Conservation (phyloP, 2,113 vertebrate genomes). For the Daphoenositta chrysoptera region DNA sequence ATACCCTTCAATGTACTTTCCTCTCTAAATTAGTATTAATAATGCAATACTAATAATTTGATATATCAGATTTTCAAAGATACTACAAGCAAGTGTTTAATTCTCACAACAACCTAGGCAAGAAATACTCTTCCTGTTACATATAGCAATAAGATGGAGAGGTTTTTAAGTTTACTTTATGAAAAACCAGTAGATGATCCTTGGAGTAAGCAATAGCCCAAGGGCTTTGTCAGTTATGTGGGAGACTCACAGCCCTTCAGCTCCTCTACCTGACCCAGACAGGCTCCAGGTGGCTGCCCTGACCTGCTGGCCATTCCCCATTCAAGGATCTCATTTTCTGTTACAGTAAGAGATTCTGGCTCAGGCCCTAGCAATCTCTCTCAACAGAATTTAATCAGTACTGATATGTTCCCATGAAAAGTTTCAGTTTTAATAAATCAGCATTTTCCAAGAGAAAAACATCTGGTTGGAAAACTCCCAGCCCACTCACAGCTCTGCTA, state of each 20-base stretch:
- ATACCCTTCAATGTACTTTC: background rate
- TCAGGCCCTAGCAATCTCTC: conserved; percentile 22
- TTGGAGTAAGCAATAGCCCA: background rate
- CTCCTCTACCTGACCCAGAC: conserved; percentile 38
- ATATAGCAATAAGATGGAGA: background rate
- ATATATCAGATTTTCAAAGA: background rate
- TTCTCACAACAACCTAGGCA: background rate
- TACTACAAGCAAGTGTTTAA: background rate
- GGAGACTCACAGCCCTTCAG: background rate
- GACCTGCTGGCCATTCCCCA: background rate
- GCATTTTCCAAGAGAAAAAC: conserved; percentile 34
- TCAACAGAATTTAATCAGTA: conserved; percentile 62
- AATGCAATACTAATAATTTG: background rate
- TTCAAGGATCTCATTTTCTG: background rate
- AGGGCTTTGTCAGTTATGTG: background rate
- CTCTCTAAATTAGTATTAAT: background rate
- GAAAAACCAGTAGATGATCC: background rate
- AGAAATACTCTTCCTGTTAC: background rate
- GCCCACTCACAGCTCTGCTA: conserved; percentile 23
- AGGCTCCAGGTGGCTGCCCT: conserved; percentile 35
- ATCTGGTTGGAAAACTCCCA: conserved; percentile 57
- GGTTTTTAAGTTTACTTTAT: background rate
- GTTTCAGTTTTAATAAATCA: conserved; percentile 64
- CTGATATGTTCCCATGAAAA: conserved; percentile 64
- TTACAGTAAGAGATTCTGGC: conserved; percentile 26